Evolutionary conservation across 2,797 vertebrate species (phyloP), one percentile per base, ranked within the genome.

Genomic region (Sebastes matsubarae): DNA sequence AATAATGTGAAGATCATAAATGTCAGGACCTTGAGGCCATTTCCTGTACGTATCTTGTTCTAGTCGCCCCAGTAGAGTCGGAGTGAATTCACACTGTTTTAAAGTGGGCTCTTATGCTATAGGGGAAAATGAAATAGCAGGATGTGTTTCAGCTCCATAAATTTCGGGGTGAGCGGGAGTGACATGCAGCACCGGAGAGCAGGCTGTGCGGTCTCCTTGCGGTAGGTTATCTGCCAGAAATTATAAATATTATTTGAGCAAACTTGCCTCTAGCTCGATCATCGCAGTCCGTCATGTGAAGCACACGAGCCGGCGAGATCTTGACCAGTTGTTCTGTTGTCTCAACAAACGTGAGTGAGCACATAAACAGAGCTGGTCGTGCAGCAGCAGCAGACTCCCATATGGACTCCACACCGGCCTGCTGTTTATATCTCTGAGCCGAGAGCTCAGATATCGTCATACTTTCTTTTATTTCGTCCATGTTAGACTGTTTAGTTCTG

Each of bases 201-300:
- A 32, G 80, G 72, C 88, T 85, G 86, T 91, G 91, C 68, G 81
- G 86, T 90, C 89, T 72, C 72, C 68, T 84, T 36, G 74, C 66
- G 85, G 72, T 83, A 13, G 64, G 71, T 84, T 84, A 90, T 88
- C 85, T 93, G 87, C 88, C 93, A 92, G 79, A 89, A 79, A 36
- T 81, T 82, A 16, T 89, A 93, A 93, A 95, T 90, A 92, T 92
- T 91, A 81, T 92, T 87, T 81, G 70, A 85, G 57, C 77, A 77
- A 81, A 81, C 66, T 54, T 10, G 1, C 77, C 38, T 50, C 36
- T 13, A n/a, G 13, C 69, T 12, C 1, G n/a, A 69, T 34, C 63
- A 25, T 75, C 65, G 77, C 81, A 85, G 61, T 81, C 77, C 2
- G 50, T 63, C 72, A 29, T 65, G 69, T 78, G 67, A 83, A 82